These are phyloP conservation scores for Oligia fasciuncula DNA, from an alignment of 2,888 invertebrate genomes.

Conservation along the genomic window DNA sequence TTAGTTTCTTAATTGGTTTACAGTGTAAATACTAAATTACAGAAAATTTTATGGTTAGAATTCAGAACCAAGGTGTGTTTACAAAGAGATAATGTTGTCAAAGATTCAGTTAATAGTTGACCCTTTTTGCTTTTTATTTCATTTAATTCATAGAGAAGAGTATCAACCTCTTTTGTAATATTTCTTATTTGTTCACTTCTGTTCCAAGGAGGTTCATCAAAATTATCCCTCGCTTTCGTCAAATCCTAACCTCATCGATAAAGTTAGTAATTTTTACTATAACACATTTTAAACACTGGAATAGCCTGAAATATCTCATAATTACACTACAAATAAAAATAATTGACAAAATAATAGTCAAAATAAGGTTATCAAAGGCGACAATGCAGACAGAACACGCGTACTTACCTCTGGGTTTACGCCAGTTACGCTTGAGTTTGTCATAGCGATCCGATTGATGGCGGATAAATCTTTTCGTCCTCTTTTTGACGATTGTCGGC, in stretches of 20 bases:
- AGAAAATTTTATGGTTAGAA: conserved; percentile 22
- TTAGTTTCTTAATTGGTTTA: neutral
- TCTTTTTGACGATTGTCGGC: conserved; percentile 98
- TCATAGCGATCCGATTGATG: conserved; percentile 99
- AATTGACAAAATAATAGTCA: conserved; percentile 6
- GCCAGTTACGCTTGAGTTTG: conserved; percentile 99
- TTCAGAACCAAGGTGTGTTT: conserved; percentile 31
- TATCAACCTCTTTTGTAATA: neutral
- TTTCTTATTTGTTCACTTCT: neutral
- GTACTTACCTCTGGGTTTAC: conserved; percentile 97
- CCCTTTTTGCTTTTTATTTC: neutral
- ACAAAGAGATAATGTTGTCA: conserved; percentile 43
- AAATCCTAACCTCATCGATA: conserved; percentile 44
- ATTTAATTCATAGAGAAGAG: neutral
- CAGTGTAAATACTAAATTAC: neutral
- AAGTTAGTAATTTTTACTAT: neutral
- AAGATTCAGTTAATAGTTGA: neutral
- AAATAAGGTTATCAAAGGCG: conserved; percentile 53
- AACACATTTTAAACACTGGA: neutral
- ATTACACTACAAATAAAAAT: neutral
- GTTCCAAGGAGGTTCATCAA: neutral
- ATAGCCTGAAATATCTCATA: neutral
- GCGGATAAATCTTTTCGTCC: conserved; percentile 99
- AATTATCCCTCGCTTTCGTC: conserved; percentile 1
- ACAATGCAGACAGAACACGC: conserved; percentile 50